phyloP scores from a whole-genome alignment of 2,797 vertebrate species.

The Halcyon smyrnensis region DNA sequence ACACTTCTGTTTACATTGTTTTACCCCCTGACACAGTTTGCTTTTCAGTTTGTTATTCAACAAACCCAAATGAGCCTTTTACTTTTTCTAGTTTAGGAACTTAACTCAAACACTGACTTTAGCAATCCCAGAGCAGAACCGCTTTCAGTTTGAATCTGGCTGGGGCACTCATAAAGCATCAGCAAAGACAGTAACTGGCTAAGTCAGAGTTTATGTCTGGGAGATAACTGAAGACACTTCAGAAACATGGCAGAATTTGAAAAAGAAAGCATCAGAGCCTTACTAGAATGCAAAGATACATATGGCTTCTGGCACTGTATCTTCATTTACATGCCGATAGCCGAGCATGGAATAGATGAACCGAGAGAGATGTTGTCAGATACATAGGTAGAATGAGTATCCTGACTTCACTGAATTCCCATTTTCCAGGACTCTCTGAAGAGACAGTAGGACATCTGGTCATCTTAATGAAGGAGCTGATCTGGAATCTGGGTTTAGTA shows the following conservation, averaged over 20 bases:
- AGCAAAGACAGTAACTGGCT: neutral
- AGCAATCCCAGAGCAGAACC: neutral
- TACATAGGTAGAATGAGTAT: neutral
- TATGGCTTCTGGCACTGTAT: neutral
- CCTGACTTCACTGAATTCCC: neutral
- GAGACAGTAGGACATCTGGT: conserved; percentile 26
- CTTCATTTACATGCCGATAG: neutral
- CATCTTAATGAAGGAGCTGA: conserved; percentile 26
- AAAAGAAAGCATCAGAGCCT: neutral
- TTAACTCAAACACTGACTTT: rapidly evolving
- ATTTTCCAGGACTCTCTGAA: neutral
- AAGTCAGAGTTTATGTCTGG: neutral
- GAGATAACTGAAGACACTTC: neutral
- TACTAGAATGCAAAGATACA: neutral
- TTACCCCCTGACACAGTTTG: neutral
- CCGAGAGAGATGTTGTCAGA: neutral
- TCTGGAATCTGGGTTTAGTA: conserved; percentile 22
- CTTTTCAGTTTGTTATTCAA: neutral
- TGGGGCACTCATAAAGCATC: neutral
- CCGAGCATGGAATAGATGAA: neutral
- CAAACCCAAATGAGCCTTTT: neutral
- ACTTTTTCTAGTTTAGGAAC: neutral
- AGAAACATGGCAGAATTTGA: neutral
- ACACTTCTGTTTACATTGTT: neutral
- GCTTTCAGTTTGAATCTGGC: neutral